Base-by-base conservation (phyloP, 53 echinoderm and acorn worm species). In the Holothuria leucospilota region DNA sequence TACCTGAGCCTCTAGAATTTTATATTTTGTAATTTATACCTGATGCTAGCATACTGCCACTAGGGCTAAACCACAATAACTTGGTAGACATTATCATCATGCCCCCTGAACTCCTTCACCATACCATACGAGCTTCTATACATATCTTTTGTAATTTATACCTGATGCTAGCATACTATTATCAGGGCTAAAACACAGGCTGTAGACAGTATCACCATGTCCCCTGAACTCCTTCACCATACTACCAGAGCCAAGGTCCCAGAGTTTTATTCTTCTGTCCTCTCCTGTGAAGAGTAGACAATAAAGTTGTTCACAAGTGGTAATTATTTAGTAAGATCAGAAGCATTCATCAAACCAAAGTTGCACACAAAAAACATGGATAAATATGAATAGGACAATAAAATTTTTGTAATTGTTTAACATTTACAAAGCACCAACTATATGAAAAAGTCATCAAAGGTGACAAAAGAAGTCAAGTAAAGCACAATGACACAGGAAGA, bases 211-310 rank as follows among this genome's bases (percentile, higher is more conserved):
- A 89, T 95, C 94, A 25, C 93, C 91, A 81, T 96, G 96, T 11
- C 96, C 96, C 60, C 96, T 87, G 25, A 96, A 63, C 30, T 96
- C 96, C 72, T 96, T 96, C 88, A 96, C 86, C 39, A 95, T 78
- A 21, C 93, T 91, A 20, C 96, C 96, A 16, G 93, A 91, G 27
- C 93, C 94, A 39, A 96, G 89, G 70, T 96, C 96, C 96, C 96
- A 96, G 23, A 96, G 63, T 40, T 93, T 93, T 28, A 96, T 91
- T 87, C 93, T 67, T 18, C 96, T 82, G 77, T 96, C 96, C 87
- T 96, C 96, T 28, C 96, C 96, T 96, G 27, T 68, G 29, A 34
- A 28, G 29, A 68, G 68, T 13, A 12, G 12, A 28, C 14, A 26
- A 20, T 12, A 20, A 20, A 65, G 3, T 34, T 34, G 34, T 2